Evolutionary conservation across 2,797 vertebrate species (phyloP), one percentile per base, ranked within the genome.

Genomic region (Bucorvus abyssinicus): DNA sequence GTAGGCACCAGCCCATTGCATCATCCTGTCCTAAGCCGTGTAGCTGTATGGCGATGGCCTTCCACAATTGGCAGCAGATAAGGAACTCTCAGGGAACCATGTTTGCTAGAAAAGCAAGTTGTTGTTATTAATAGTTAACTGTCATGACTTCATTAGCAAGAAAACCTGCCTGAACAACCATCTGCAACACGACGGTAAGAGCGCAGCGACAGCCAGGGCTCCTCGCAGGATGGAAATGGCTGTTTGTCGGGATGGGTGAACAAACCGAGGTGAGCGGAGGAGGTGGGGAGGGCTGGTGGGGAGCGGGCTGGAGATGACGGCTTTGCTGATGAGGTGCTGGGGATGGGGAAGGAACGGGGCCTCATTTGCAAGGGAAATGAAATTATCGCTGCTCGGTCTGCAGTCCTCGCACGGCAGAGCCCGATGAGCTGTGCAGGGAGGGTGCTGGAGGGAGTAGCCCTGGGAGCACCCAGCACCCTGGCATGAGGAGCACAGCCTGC

Each of bases 311-410:
- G 87, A 78, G 82, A 79, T 42, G 27, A 79, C 40, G 20, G 90
- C 89, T 84, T 89, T 2, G 84, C 64, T 94, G 95, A 96, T 87
- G 90, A 93, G 86, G 74, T 29, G 29, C 71, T 55, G 91, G 73
- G 63, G 42, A 52, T 12, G 36, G 75, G 27, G 69, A 93, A 84
- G 45, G 36, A 87, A 63, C 0, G 6, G 26, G 45, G 65, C 82
- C 69, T 97, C 95, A 97, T 98, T 97, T 98, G 96, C 97, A 98
- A 98, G 95, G 97, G 93, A 97, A 97, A 98, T 98, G 82, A 92
- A 95, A 93, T 90, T 93, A 95, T 59, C 44, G 4, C 84, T 27
- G 65, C 52, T 84, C 92, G 5, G 12, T 69, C 84, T 87, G 91
- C 85, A 76, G 45, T 67, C 61, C 84, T 70, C 4, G 6, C 21